Evolutionary conservation across 2,797 vertebrate species (phyloP).

Genomic region (Xenops minutus): DNA sequence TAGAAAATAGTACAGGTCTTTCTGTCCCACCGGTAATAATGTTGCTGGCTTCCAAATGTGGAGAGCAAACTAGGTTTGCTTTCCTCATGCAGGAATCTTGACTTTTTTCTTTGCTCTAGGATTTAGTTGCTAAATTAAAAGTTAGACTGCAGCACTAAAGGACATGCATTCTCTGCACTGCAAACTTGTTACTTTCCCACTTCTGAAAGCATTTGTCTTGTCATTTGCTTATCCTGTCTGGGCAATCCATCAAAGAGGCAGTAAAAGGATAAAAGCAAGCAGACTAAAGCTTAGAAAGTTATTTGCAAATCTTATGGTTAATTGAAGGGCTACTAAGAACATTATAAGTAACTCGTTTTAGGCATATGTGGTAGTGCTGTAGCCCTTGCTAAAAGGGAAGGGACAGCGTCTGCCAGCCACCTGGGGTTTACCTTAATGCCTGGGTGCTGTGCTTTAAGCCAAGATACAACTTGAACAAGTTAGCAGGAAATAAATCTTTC

Average conservation of each 20-base stretch:
- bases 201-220: not conserved
- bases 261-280: not conserved
- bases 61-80: not conserved
- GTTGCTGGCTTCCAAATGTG: not conserved
- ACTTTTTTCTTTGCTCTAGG: not conserved
- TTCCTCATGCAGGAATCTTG: not conserved
- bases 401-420: not conserved
- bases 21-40: not conserved
- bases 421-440: not conserved
- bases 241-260: not conserved
- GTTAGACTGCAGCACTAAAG: not conserved
- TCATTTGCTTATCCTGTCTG: not conserved
- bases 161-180: not conserved
- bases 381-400: not conserved
- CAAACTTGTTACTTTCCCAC: not conserved
- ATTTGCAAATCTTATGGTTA: not conserved
- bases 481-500: not conserved
- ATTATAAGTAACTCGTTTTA: not conserved
- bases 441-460: not conserved
- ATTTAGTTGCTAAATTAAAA: not conserved
- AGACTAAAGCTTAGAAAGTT: not conserved
- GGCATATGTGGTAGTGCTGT: not conserved
- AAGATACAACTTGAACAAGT: not conserved
- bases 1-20: not conserved
- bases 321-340: not conserved